Evolutionary conservation across 2,888 invertebrate genomes (phyloP).

Genomic region (Heteropelma amictum): DNA sequence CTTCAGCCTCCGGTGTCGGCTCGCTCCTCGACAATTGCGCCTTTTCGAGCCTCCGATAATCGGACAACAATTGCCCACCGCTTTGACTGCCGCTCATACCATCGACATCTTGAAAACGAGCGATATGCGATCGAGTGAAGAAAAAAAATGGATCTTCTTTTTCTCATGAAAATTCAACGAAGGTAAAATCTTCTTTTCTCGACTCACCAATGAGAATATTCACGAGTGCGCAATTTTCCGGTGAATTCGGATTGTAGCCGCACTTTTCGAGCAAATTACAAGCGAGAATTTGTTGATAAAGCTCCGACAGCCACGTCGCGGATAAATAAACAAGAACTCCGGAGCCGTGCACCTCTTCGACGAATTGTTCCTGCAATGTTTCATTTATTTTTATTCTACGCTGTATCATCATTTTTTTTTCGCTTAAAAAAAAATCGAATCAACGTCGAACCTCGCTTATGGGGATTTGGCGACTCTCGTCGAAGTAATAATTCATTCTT

Average conservation of each 20-base stretch:
- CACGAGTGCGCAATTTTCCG: conserved; percentile 83
- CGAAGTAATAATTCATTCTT: conserved; percentile 85
- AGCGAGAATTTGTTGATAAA: conserved; percentile 92
- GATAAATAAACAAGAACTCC: conserved; percentile 96
- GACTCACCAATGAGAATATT: conserved; percentile 86
- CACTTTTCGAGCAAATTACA: conserved; percentile 85
- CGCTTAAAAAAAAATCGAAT: not conserved
- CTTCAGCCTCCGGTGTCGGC: conserved; percentile 85
- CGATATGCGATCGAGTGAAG: too few species aligned
- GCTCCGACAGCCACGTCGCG: conserved; percentile 94
- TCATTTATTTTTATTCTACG: not conserved
- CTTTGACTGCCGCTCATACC: conserved; percentile 86
- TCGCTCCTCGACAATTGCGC: conserved; percentile 85
- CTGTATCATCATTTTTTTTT: not conserved
- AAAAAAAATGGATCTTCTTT: too few species aligned
- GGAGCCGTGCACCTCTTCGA: conserved; percentile 94
- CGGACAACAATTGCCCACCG: conserved; percentile 88
- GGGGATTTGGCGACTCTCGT: conserved; percentile 76
- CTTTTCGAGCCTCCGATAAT: conserved; percentile 91
- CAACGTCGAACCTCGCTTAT: conserved; percentile 78
- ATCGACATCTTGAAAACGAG: conserved; percentile 86
- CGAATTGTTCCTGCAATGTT: conserved; percentile 87
- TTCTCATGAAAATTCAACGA: too few species aligned
- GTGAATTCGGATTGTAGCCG: conserved; percentile 81
- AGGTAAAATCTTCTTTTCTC: not conserved